Evolutionary conservation across 2,888 invertebrate genomes (phyloP), one percentile per base, ranked within the genome.

Genomic region (Pristionchus fissidentatus): DNA sequence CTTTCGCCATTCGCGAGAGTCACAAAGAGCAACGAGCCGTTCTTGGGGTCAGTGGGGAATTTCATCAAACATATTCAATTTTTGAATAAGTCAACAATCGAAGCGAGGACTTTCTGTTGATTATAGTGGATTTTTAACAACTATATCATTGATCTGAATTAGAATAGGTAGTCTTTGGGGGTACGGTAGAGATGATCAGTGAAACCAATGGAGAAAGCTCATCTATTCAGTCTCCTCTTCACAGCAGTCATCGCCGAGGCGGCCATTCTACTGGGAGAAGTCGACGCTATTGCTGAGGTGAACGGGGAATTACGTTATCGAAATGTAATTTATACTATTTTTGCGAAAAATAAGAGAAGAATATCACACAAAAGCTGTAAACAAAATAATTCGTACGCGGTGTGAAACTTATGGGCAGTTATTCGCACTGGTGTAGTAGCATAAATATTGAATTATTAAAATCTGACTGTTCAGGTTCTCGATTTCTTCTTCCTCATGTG

Each of bases 401-500:
- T n/a, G n/a, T n/a, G n/a, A n/a, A n/a, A n/a, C n/a, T n/a, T n/a
- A n/a, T n/a, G n/a, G n/a, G n/a, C n/a, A n/a, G n/a, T n/a, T n/a
- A n/a, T n/a, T n/a, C n/a, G n/a, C n/a, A n/a, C 49, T 49, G 10
- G 10, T 49, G 49, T 19, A 49, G 49, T 10, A 19, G 19, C 19
- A 49, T 13, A 19, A 49, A 49, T 5, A 38, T 70, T 29, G 73
- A 55, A 81, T 29, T 29, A n/a, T n/a, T 55, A 19, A 55, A 15
- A 19, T 13, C 55, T 55, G 22, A n/a, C 35, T 19, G 3, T 38
- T 38, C 66, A 98, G 0, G 88, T 92, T 15, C 88, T 92, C 66
- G 92, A 92, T 85, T 92, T 92, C 86, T 99, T 99, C 94, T 99
- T 99, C 95, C 95, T 99, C 88, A 99, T 99, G 98, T 99, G 99